These are phyloP conservation scores for Clangula hyemalis DNA, from an alignment of 2,797 vertebrate genomes.

Conservation along the genomic window DNA sequence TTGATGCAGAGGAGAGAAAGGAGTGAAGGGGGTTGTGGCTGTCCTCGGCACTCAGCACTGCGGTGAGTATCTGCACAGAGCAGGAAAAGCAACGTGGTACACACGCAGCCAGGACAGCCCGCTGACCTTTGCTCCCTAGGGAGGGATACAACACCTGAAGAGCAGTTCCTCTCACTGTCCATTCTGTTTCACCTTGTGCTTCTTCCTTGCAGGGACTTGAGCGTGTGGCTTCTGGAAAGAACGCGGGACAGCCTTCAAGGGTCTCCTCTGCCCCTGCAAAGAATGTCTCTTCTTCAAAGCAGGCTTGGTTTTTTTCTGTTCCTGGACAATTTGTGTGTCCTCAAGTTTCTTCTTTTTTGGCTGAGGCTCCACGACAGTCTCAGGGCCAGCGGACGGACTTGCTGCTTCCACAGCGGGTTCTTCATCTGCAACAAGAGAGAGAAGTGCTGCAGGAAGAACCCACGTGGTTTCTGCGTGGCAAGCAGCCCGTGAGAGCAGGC, in stretches of 20 bases:
- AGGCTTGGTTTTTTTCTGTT: not conserved
- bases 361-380: not conserved
- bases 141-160: not conserved
- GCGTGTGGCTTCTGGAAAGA: not conserved
- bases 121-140: not conserved
- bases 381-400: not conserved
- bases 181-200: not conserved
- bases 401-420: not conserved
- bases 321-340: not conserved
- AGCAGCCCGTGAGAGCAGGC: not conserved
- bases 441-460: not conserved
- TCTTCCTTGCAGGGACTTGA: slow-evolving; percentile 58
- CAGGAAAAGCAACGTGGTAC: not conserved
- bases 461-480: accelerated
- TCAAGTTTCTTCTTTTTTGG: slow-evolving; percentile 43
- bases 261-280: slow-evolving; percentile 44
- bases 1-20: not conserved
- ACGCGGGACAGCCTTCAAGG: not conserved
- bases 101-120: not conserved
- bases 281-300: slow-evolving; percentile 37
- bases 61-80: not conserved
- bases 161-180: slow-evolving; percentile 40
- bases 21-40: not conserved
- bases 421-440: slow-evolving; percentile 18
- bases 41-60: not conserved